phyloP scores from a whole-genome alignment of 2,113 vertebrate species.

The Xyliphius kryptos region DNA sequence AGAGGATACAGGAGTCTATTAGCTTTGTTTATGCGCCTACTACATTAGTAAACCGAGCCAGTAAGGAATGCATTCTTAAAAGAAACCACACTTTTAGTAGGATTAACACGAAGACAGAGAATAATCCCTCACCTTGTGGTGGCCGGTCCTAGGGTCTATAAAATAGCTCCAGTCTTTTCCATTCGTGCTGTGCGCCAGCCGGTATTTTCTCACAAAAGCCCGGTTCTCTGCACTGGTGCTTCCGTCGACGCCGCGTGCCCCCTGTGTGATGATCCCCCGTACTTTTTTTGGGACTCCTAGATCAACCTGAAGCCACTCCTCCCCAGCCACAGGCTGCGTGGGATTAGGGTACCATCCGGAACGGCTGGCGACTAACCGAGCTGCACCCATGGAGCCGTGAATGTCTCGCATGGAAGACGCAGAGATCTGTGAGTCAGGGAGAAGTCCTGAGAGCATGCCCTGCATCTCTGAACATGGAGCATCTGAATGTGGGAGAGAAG shows the following conservation, averaged over 20 bases:
- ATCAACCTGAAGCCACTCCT: slow-evolving; percentile 95
- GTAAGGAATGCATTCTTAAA: background rate
- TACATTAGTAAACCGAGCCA: too few species aligned
- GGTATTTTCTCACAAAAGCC: slow-evolving; percentile 93
- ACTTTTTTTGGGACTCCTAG: slow-evolving; percentile 79
- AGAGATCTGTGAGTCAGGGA: slow-evolving; percentile 86
- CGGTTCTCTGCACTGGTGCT: slow-evolving; percentile 79
- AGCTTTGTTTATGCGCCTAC: too few species aligned
- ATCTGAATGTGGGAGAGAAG: too few species aligned
- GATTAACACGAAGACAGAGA: background rate
- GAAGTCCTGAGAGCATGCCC: slow-evolving; percentile 90
- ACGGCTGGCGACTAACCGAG: slow-evolving; percentile 88
- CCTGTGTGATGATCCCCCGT: slow-evolving; percentile 89
- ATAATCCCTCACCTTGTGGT: slow-evolving; percentile 82
- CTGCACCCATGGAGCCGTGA: slow-evolving; percentile 83
- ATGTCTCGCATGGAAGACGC: slow-evolving; percentile 90
- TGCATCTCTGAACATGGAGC: slow-evolving; percentile 89
- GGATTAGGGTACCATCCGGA: slow-evolving; percentile 89
- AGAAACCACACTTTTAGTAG: background rate
- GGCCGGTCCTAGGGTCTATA: slow-evolving; percentile 78
- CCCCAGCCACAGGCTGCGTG: slow-evolving; percentile 80
- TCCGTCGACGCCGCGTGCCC: slow-evolving; percentile 85
- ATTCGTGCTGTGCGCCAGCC: slow-evolving; percentile 85
- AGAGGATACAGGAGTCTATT: slow-evolving; percentile 17
- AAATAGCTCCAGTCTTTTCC: slow-evolving; percentile 89